phyloP scores from a whole-genome alignment of 2,113 vertebrate genomes.

The Chrysemys picta region DNA sequence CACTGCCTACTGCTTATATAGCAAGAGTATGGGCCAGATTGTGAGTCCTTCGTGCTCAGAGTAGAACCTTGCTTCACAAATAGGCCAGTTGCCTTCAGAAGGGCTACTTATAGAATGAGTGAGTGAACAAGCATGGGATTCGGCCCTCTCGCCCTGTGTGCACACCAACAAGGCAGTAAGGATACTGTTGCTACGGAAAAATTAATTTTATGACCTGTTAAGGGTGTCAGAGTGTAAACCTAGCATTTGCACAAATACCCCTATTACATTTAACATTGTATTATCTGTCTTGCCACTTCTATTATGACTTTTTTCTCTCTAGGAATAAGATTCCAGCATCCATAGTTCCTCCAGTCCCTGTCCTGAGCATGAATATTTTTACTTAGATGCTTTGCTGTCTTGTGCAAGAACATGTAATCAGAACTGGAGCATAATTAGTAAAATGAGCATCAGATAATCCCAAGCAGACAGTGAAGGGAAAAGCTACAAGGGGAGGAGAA shows the following conservation, averaged over 20 bases:
- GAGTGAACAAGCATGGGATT: slow-evolving; percentile 10
- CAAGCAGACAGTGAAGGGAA: neutral
- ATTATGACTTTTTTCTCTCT: neutral
- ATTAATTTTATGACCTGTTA: slow-evolving; percentile 33
- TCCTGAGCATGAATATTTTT: neutral
- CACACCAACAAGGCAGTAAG: slow-evolving; percentile 19
- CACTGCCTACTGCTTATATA: neutral
- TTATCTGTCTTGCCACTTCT: neutral
- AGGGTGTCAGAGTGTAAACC: slow-evolving; percentile 9
- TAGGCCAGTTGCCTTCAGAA: neutral
- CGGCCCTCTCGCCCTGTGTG: neutral
- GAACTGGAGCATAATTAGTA: neutral
- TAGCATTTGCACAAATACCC: neutral
- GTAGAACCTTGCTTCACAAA: neutral
- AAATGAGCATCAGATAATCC: neutral
- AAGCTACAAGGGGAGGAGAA: neutral
- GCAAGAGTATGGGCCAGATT: neutral
- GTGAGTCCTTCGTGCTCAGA: neutral
- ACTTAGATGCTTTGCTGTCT: neutral
- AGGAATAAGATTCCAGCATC: neutral
- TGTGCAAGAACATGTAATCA: neutral
- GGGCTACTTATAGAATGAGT: neutral
- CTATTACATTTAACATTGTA: slow-evolving; percentile 36
- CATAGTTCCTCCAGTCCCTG: neutral
- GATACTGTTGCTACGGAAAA: neutral